Percentiles rank a stretch among this genome's conserved stretches.
Evolutionary conservation across 2,797 vertebrate species (phyloP).

Genomic region (Avahi laniger): DNA sequence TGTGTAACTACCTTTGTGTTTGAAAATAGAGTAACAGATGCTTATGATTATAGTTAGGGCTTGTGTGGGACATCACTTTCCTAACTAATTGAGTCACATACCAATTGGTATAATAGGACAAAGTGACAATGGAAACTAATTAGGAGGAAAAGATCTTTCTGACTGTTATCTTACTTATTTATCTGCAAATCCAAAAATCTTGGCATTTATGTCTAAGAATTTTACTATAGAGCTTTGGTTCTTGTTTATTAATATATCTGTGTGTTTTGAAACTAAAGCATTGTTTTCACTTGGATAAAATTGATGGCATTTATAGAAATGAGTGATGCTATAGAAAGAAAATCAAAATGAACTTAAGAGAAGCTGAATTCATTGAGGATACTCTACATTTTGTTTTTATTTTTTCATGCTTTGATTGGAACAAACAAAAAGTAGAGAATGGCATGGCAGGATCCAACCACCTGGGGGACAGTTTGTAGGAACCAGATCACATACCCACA

Average conservation of each 20-base stretch:
- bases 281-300: neutral
- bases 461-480: neutral
- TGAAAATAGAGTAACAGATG: neutral
- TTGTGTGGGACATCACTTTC: neutral
- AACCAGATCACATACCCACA: neutral
- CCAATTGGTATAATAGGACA: neutral
- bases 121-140: neutral
- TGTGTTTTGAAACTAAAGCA: neutral
- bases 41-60: neutral
- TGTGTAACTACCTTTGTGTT: neutral
- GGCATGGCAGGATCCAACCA: too few species aligned
- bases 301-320: neutral
- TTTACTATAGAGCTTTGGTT: neutral
- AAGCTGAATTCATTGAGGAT: neutral
- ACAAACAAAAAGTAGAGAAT: neutral
- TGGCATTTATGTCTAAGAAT: neutral
- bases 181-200: neutral
- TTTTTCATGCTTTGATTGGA: neutral
- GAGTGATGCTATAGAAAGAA: neutral
- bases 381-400: neutral
- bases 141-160: neutral
- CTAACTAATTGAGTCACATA: neutral
- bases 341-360: neutral
- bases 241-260: neutral
- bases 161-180: neutral